A percentile compares a stretch with the other conserved stretches of the same genome.
Evolutionary conservation across 2,113 vertebrate genomes (phyloP).

Genomic region (Alligator mississippiensis): DNA sequence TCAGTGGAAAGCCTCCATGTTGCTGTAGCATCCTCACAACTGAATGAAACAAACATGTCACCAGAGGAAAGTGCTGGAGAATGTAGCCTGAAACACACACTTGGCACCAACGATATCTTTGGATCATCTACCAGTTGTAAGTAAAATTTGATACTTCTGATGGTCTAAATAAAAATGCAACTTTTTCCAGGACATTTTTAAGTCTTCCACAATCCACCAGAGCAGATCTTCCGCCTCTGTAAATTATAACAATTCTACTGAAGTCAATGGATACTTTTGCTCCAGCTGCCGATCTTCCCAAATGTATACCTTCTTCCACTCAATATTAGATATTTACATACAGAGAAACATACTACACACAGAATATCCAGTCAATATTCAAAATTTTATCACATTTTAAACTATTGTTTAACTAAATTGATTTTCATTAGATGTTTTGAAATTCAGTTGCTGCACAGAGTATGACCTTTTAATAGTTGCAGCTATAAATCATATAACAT

Average conservation of each 20-base stretch:
- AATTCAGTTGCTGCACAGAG: background rate
- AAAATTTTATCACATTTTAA: background rate
- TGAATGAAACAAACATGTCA: background rate
- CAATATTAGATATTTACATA: background rate
- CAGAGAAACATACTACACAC: background rate
- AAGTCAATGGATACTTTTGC: background rate
- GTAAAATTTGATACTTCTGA: conserved; percentile 54
- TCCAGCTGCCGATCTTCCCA: background rate
- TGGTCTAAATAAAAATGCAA: background rate
- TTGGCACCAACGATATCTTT: background rate
- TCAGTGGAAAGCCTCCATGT: conserved; percentile 79
- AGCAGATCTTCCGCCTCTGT: background rate
- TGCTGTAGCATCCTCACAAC: conserved; percentile 71
- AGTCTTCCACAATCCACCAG: background rate
- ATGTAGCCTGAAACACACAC: background rate
- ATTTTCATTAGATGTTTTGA: background rate
- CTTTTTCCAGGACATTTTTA: background rate
- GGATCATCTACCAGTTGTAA: conserved; percentile 67
- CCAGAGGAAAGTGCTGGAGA: conserved; percentile 51
- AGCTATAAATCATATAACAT: background rate
- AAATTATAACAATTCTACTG: background rate
- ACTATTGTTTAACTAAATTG: background rate
- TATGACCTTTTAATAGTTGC: background rate
- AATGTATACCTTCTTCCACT: background rate
- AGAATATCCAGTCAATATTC: background rate